Evolutionary conservation across 2,797 vertebrate species (phyloP).

Genomic region (Catharus ustulatus): DNA sequence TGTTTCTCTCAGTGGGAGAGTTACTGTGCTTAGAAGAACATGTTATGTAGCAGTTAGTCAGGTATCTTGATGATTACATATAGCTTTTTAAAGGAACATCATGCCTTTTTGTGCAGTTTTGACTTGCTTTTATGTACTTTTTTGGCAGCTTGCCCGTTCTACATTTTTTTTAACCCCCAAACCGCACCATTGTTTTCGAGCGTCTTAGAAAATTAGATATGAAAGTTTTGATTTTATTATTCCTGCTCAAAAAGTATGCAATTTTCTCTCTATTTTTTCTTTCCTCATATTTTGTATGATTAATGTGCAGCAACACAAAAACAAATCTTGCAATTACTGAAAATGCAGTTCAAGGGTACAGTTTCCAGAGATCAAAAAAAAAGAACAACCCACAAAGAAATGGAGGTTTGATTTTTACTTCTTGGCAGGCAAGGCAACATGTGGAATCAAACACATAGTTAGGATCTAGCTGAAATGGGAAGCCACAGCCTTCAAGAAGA

Average conservation of each 20-base stretch:
- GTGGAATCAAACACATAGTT: background rate
- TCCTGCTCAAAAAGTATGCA: background rate
- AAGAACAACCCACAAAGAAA: slow-evolving; percentile 8
- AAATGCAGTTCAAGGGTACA: background rate
- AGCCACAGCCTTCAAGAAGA: background rate
- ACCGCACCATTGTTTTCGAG: background rate
- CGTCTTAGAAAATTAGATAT: background rate
- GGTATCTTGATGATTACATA: slow-evolving; percentile 1
- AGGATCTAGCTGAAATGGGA: background rate
- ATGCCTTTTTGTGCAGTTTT: background rate
- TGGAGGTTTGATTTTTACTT: background rate
- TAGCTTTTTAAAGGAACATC: slow-evolving; percentile 31
- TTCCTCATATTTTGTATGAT: background rate
- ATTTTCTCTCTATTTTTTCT: background rate
- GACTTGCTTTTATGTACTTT: background rate
- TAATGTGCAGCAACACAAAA: slow-evolving; percentile 1
- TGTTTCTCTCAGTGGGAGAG: slow-evolving; percentile 15
- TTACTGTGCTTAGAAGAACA: background rate
- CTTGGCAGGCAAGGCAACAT: background rate
- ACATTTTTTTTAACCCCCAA: background rate
- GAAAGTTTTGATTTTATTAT: slow-evolving; percentile 7
- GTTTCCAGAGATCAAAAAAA: slow-evolving; percentile 17
- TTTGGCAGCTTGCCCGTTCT: background rate
- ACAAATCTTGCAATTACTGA: slow-evolving; percentile 29
- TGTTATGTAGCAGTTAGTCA: slow-evolving; percentile 15